Base-by-base conservation (phyloP, 1,140 invertebrate species). In the Drosophila repletoides region DNA sequence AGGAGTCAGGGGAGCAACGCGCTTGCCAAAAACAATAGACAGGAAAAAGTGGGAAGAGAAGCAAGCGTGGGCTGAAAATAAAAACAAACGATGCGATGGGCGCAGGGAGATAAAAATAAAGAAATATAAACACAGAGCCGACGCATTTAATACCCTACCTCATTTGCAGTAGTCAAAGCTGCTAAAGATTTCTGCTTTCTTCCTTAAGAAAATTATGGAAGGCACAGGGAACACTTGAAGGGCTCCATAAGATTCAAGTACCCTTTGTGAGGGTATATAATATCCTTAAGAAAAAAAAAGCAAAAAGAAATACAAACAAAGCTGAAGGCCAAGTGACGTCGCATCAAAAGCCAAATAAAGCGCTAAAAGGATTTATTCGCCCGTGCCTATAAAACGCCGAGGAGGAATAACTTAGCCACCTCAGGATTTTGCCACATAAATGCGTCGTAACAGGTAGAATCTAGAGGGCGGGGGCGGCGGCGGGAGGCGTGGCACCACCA, bases 291-390 rank as follows among this genome's bases (percentile, higher is more conserved):
- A 15, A 0, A 14, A 15, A 14, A 14, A 15, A 29, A 64, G 31
- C 28, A 69, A 12, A 34, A 36, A 56, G 33, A 26, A 55, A 66
- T 51, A 69, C 38, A 75, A 66, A 75, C 71, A 79, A 70, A 49
- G 49, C 34, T 49, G 49, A 12, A 31, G 38, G 24, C 46, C 31
- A 52, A 33, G 28, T n/a, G 12, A 63, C 29, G 43, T 34, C 56
- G 66, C 58, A 60, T 72, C 63, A 86, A 70, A 79, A 80, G 71
- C 72, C 67, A 51, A 86, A 86, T 86, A 84, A 84, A 86, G 75
- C 80, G 80, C 67, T 76, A 84, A 84, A 86, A 86, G 80, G 75
- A 86, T 84, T 84, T 84, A 72, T 68, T 58, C 41, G 56, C 60
- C 46, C 51, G 41, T 64, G 19, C 31, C 21, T 36, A 58, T 38